These are phyloP conservation scores for Leptinotarsa rubiginosa DNA, from an alignment of 2,888 invertebrate genomes.

Conservation along the genomic window DNA sequence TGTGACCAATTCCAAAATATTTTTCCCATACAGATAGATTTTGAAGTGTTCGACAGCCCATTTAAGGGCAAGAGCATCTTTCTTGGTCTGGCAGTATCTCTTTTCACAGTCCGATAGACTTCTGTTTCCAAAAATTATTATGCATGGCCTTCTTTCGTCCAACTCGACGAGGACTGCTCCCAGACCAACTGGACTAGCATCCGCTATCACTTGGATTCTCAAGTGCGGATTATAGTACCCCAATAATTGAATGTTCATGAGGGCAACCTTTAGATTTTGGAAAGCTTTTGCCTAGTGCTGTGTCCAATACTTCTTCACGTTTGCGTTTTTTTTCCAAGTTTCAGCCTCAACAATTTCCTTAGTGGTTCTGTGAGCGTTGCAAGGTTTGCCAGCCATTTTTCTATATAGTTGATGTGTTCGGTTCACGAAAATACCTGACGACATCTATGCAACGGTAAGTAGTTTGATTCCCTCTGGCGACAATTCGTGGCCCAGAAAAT, in stretches of 20 bases:
- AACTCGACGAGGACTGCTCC: neutral
- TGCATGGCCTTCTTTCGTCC: neutral
- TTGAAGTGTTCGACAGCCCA: too few relatives aligned
- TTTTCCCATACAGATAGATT: too few relatives aligned
- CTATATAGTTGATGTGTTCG: conserved; percentile 56
- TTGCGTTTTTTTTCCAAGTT: conserved; percentile 18
- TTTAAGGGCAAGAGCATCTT: too few relatives aligned
- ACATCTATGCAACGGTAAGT: conserved; percentile 35
- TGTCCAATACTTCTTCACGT: conserved; percentile 33
- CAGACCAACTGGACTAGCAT: conserved; percentile 42
- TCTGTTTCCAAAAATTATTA: conserved; percentile 40
- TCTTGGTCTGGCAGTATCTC: conserved; percentile 57
- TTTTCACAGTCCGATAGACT: conserved; percentile 47
- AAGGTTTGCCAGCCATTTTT: conserved; percentile 50
- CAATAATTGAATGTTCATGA: conserved; percentile 33
- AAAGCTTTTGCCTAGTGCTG: conserved; percentile 28
- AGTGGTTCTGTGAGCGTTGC: conserved; percentile 11
- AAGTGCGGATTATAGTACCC: conserved; percentile 46
- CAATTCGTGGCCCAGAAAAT: conserved; percentile 38
- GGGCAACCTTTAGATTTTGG: conserved; percentile 29
- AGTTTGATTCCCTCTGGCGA: conserved; percentile 28
- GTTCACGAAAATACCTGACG: conserved; percentile 37
- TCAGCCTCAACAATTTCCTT: conserved; percentile 5
- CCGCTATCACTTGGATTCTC: conserved; percentile 48
- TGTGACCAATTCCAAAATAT: too few relatives aligned